A percentile compares a stretch with the other conserved stretches of the same genome.
phyloP scores from a whole-genome alignment of 2,888 invertebrate species.

The Mesochorus sp. region DNA sequence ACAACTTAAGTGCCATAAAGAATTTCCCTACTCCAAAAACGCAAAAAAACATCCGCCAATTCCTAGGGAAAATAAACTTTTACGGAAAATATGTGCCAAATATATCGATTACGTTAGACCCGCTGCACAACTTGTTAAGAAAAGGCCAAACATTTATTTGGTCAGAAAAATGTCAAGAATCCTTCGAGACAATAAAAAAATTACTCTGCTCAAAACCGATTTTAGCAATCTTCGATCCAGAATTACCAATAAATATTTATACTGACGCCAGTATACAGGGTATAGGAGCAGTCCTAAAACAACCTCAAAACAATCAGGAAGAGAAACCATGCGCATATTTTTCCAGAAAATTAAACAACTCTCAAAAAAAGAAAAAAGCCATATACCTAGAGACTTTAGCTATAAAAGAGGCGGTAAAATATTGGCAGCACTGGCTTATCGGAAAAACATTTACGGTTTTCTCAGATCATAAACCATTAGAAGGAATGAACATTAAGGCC shows the following conservation, averaged over 20 bases:
- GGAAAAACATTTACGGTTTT: slow-evolving; percentile 30
- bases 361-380: slow-evolving; percentile 18
- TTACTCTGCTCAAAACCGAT: slow-evolving; percentile 55
- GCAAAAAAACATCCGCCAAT: slow-evolving; percentile 56
- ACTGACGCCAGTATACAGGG: slow-evolving; percentile 57
- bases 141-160: slow-evolving; percentile 46
- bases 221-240: slow-evolving; percentile 44
- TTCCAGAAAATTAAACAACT: slow-evolving; percentile 50
- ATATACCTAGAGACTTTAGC: slow-evolving; percentile 23
- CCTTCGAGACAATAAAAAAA: slow-evolving; percentile 51
- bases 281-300: slow-evolving; percentile 52
- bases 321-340: slow-evolving; percentile 55
- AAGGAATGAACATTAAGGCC: slow-evolving; percentile 31
- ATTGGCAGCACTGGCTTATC: slow-evolving; percentile 41
- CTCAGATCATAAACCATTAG: slow-evolving; percentile 34
- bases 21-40: slow-evolving; percentile 57
- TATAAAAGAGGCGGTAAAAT: slow-evolving; percentile 35
- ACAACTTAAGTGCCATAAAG: slow-evolving; percentile 53
- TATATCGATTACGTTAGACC: slow-evolving; percentile 43
- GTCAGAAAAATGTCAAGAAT: slow-evolving; percentile 50
- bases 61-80: slow-evolving; percentile 53
- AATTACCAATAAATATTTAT: slow-evolving; percentile 54
- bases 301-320: slow-evolving; percentile 43
- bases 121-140: slow-evolving; percentile 48
- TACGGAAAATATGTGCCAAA: slow-evolving; percentile 50